Evolutionary conservation across 23 tunicate genomes (phyloP).

Genomic region (Phallusia fumigata): DNA sequence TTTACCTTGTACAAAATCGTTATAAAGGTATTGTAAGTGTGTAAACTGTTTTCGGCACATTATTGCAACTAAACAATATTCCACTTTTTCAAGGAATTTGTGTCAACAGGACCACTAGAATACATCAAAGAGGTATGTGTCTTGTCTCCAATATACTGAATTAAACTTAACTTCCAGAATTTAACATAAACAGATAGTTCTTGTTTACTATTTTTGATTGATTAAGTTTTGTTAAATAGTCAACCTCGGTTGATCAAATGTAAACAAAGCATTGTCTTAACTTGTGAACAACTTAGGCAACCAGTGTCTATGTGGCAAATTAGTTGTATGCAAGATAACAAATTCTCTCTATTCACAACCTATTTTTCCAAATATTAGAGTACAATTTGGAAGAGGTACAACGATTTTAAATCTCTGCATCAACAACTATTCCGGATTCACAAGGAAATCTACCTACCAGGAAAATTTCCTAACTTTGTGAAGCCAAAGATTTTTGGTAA

Average conservation of each 20-base stretch:
- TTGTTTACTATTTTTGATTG: too few relatives aligned
- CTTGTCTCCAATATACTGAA: background rate
- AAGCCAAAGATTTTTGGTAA: slow-evolving; percentile 61
- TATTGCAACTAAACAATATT: background rate
- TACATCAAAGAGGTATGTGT: slow-evolving; percentile 12
- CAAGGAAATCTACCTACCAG: slow-evolving; percentile 47
- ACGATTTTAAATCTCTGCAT: slow-evolving; percentile 54
- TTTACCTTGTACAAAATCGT: slow-evolving; percentile 9
- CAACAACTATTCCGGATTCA: slow-evolving; percentile 31
- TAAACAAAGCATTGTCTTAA: too few relatives aligned
- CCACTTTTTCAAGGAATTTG: slow-evolving; percentile 7
- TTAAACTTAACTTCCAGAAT: too few relatives aligned
- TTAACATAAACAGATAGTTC: too few relatives aligned
- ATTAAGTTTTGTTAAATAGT: too few relatives aligned
- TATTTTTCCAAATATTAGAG: slow-evolving; percentile 21
- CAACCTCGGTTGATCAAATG: too few relatives aligned
- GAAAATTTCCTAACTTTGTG: slow-evolving; percentile 39
- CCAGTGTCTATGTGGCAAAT: too few relatives aligned
- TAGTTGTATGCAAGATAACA: too few relatives aligned
- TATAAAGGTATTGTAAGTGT: background rate
- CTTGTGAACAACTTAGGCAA: too few relatives aligned
- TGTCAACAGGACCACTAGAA: background rate
- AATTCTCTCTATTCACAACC: background rate
- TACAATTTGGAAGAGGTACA: slow-evolving; percentile 61
- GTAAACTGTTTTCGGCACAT: background rate